Conservation (phyloP, 2,113 vertebrate genomes). For the Corapipo altera region DNA sequence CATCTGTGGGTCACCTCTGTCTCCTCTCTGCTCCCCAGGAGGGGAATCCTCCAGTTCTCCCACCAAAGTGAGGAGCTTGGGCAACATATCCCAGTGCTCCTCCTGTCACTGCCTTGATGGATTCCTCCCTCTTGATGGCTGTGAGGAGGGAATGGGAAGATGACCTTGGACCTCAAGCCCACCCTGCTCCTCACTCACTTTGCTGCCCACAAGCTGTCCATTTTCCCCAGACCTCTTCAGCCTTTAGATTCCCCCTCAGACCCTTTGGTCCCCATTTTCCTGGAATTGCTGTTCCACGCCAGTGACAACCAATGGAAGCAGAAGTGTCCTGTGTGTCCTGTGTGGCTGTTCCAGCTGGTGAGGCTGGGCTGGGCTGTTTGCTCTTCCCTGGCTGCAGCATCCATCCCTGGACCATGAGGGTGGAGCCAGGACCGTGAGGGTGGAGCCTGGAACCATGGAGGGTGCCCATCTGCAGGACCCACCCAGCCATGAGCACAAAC, state of each 20-base stretch:
- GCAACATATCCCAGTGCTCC: not conserved
- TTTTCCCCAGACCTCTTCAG: not conserved
- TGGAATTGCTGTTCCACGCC: not conserved
- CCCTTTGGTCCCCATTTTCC: rapidly evolving
- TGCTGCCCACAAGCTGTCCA: not conserved
- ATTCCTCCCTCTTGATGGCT: not conserved
- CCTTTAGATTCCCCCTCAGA: not conserved
- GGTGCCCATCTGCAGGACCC: not conserved
- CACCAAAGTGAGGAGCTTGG: not conserved
- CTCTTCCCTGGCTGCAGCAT: not conserved
- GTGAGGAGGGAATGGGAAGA: not conserved
- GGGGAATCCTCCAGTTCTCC: not conserved
- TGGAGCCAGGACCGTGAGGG: rapidly evolving
- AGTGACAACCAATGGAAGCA: rapidly evolving
- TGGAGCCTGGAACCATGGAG: too few species aligned
- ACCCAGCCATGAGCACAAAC: rapidly evolving
- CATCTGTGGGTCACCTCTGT: not conserved
- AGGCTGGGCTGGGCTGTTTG: not conserved
- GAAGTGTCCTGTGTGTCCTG: rapidly evolving
- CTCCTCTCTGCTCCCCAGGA: not conserved
- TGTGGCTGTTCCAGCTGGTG: rapidly evolving
- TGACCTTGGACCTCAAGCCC: not conserved
- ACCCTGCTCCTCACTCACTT: not conserved
- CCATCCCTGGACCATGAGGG: not conserved
- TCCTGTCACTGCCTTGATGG: not conserved